phyloP scores from a whole-genome alignment of 2,113 vertebrate genomes.

The Todiramphus saurophagus region DNA sequence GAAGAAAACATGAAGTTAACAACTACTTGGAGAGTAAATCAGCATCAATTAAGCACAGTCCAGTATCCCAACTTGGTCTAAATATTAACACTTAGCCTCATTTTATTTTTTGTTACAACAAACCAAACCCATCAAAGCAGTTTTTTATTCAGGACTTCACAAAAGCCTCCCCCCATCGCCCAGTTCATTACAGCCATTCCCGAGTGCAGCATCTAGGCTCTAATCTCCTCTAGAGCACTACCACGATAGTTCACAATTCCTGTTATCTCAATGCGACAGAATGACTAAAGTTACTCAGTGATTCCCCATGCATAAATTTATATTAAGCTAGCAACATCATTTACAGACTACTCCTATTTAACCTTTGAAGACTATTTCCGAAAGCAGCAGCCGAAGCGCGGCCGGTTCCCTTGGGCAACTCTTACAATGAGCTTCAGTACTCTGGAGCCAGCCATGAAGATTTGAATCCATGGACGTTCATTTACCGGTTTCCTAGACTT shows the following conservation, averaged over 20 bases:
- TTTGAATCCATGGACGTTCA: neutral
- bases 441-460: neutral
- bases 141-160: neutral
- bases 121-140: neutral
- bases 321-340: neutral
- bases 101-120: neutral
- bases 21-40: neutral
- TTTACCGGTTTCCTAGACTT: neutral
- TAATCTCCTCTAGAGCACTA: neutral
- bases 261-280: neutral
- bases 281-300: neutral
- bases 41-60: neutral
- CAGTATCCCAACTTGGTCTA: neutral
- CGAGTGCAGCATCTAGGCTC: neutral
- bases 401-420: neutral
- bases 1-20: slow-evolving; percentile 56
- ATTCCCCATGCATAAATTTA: neutral
- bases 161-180: neutral
- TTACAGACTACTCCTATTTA: neutral
- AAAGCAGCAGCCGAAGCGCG: neutral
- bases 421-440: neutral
- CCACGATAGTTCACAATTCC: neutral
- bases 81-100: neutral
- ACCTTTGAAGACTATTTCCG: neutral
- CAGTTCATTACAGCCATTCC: neutral